These are phyloP conservation scores for Eucera pruinosa DNA, from an alignment of 2,888 invertebrate genomes.

Conservation along the genomic window DNA sequence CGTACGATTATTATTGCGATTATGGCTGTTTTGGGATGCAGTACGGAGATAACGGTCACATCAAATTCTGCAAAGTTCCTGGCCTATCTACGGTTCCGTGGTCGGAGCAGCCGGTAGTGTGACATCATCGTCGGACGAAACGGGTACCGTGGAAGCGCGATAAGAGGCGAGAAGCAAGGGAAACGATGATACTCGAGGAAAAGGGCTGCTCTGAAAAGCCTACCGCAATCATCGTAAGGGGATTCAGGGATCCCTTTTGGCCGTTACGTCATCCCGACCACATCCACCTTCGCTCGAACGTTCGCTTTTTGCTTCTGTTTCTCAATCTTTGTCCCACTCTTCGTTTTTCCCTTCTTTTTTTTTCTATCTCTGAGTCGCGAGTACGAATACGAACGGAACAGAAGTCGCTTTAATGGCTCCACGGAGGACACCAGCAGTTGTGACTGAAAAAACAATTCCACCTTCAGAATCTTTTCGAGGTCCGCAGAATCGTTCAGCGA, in stretches of 20 bases:
- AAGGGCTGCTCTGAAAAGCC: constrained; percentile 68
- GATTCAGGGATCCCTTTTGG: constrained; percentile 69
- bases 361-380: constrained; percentile 4
- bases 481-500: constrained; percentile 64
- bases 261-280: constrained; percentile 61
- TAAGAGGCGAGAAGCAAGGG: constrained; percentile 60
- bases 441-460: constrained; percentile 73
- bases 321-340: constrained; percentile 30
- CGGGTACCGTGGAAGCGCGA: constrained; percentile 60
- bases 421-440: constrained; percentile 64
- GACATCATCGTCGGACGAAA: constrained; percentile 58
- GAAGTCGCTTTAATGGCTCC: constrained; percentile 72
- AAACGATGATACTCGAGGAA: constrained; percentile 66
- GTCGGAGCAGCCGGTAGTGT: constrained; percentile 46
- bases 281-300: constrained; percentile 40
- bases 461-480: constrained; percentile 52
- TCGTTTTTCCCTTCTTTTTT: constrained; percentile 31
- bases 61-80: constrained; percentile 45
- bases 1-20: constrained; percentile 41
- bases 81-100: constrained; percentile 47
- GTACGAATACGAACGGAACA: constrained; percentile 23
- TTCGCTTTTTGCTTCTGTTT: constrained; percentile 46
- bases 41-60: constrained; percentile 22
- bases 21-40: constrained; percentile 36
- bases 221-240: constrained; percentile 77